Evolutionary conservation across 2,113 vertebrate genomes (phyloP), one percentile per base, ranked within the genome.

Genomic region (Grus americana): DNA sequence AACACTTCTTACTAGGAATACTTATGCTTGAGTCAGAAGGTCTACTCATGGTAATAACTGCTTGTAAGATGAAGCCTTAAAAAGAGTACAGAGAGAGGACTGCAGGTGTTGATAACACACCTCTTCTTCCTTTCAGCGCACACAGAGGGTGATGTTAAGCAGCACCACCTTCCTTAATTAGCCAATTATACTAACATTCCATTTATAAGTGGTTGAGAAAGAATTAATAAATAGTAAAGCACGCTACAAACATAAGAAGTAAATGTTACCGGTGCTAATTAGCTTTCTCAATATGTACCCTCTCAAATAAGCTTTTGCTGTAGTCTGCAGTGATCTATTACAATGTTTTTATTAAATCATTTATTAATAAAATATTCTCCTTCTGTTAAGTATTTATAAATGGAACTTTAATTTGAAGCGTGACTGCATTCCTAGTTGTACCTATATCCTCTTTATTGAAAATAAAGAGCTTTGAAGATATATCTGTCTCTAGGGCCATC

Each of bases 311-410:
- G 44, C 61, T 85, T 86, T 72, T 63, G 52, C 78, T 91, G 73
- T 42, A 73, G 46, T 67, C 75, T 46, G 40, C 32, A 83, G 47
- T n/a, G 61, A 90, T 88, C 83, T 70, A 91, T 70, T 79, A 62
- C n/a, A 88, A 72, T 66, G 36, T 27, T 89, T 92, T 93, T 73
- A 85, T 92, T 85, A 95, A 95, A 90, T 59, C 0, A 62, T 62
- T 86, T 94, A 61, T 94, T 88, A 87, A 87, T 82, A 75, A 65
- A 89, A 89, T 82, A 85, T 70, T 70, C 12, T 79, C 32, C 46
- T 90, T 86, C 75, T 86, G 86, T 75, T 82, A 95, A 68, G 84
- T 70, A 79, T 85, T 85, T 90, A 82, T 85, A 96, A 95, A 95
- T 82, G 89, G 89, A 95, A 92, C 66, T 79, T 90, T 50, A 93